Conservation (phyloP, 2,113 vertebrate genomes). For the Fregata magnificens region DNA sequence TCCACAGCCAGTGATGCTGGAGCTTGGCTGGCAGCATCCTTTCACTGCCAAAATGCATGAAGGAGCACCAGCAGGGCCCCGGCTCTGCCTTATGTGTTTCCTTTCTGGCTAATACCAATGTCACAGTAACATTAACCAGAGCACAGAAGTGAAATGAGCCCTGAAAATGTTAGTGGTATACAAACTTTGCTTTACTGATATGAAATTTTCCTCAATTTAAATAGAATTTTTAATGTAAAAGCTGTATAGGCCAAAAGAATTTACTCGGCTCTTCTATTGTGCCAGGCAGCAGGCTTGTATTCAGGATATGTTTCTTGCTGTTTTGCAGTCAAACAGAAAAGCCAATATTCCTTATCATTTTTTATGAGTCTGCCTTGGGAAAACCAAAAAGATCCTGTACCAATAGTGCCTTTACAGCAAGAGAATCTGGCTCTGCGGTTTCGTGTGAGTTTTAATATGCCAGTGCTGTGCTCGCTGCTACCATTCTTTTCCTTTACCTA, state of each 20-base stretch:
- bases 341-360: neutral
- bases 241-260: neutral
- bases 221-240: neutral
- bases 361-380: neutral
- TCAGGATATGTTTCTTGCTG: neutral
- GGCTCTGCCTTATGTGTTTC: neutral
- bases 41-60: neutral
- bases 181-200: neutral
- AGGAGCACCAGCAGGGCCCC: neutral
- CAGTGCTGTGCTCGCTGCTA: neutral
- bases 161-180: neutral
- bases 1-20: neutral
- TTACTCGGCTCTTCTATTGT: neutral
- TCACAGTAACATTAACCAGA: neutral
- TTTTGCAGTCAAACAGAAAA: neutral
- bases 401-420: neutral
- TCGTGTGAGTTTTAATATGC: neutral
- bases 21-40: neutral
- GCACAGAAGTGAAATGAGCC: neutral
- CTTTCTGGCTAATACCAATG: neutral
- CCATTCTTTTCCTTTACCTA: neutral
- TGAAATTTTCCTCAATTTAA: neutral
- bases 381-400: neutral
- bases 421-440: neutral
- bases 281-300: neutral